phyloP scores from a whole-genome alignment of 2,888 invertebrate genomes.

The Mallateleia sp. region DNA sequence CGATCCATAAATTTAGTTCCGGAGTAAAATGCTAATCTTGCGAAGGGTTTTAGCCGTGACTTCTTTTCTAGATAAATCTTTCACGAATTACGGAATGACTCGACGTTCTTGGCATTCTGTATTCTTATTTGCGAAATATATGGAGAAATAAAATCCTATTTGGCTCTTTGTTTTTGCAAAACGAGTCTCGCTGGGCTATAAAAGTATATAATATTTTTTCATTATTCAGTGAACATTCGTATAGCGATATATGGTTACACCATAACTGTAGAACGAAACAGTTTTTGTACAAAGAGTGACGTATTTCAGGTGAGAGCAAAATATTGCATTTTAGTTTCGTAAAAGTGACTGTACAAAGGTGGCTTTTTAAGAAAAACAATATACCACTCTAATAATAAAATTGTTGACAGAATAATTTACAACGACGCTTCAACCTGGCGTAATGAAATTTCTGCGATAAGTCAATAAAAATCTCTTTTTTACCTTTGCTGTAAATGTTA shows the following conservation, averaged over 20 bases:
- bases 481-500: too few species aligned
- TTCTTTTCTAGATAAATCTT: slow-evolving; percentile 36
- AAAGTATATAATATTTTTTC: slow-evolving; percentile 25
- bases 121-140: too few species aligned
- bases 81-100: slow-evolving; percentile 24
- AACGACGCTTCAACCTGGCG: too few species aligned
- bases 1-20: slow-evolving; percentile 47
- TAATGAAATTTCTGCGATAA: too few species aligned
- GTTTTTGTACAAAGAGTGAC: slow-evolving; percentile 22
- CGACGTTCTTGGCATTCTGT: too few species aligned
- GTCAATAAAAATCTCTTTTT: too few species aligned
- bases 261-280: slow-evolving; percentile 19
- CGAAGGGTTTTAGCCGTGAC: slow-evolving; percentile 27
- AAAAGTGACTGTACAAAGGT: slow-evolving; percentile 10
- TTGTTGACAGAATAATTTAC: background rate
- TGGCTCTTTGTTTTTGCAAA: slow-evolving; percentile 7
- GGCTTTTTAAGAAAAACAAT: background rate
- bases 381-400: background rate
- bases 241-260: slow-evolving; percentile 2
- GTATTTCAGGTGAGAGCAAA: slow-evolving; percentile 8
- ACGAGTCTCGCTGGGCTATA: slow-evolving; percentile 1
- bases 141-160: slow-evolving; percentile 14
- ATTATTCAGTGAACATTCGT: slow-evolving; percentile 8
- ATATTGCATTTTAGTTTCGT: slow-evolving; percentile 12
- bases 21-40: slow-evolving; percentile 55